These are phyloP conservation scores for Galerucella nymphaeae DNA, from an alignment of 2,888 invertebrate genomes.

Conservation along the genomic window DNA sequence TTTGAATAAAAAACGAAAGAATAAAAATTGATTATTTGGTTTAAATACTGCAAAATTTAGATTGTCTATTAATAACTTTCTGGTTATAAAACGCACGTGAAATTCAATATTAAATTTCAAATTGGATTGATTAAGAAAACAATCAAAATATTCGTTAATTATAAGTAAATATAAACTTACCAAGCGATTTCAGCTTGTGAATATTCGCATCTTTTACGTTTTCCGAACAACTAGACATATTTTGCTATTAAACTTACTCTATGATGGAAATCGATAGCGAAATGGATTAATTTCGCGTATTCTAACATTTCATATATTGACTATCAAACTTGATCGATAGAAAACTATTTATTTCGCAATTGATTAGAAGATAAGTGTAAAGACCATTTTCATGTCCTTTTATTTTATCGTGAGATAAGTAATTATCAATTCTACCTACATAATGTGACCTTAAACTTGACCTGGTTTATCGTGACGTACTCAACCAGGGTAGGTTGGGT, in stretches of 20 bases:
- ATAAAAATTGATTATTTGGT: too few relatives aligned
- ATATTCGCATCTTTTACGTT: slow-evolving; percentile 45
- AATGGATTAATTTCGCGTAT: neutral
- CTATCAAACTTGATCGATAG: neutral
- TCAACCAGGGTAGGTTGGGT: neutral
- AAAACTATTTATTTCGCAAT: too few relatives aligned
- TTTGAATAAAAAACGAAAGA: too few relatives aligned
- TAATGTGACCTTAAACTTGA: neutral
- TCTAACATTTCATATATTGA: slow-evolving; percentile 5
- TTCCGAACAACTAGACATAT: slow-evolving; percentile 21
- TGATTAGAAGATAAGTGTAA: too few relatives aligned
- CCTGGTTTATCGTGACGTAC: neutral
- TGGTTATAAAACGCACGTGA: too few relatives aligned
- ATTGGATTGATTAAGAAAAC: too few relatives aligned
- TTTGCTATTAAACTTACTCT: slow-evolving; percentile 10
- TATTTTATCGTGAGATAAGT: neutral
- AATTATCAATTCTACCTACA: neutral
- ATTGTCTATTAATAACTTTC: too few relatives aligned
- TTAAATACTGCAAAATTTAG: too few relatives aligned
- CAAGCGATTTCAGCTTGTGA: slow-evolving; percentile 42
- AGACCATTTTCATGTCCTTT: neutral
- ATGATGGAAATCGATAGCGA: slow-evolving; percentile 17
- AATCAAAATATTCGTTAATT: too few relatives aligned
- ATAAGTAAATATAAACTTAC: slow-evolving; percentile 25
- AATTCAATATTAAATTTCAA: too few relatives aligned